A percentile compares a stretch with the other conserved stretches of the same genome.
Evolutionary conservation across 1,140 invertebrate genomes (phyloP).

Genomic region (Mya arenaria): DNA sequence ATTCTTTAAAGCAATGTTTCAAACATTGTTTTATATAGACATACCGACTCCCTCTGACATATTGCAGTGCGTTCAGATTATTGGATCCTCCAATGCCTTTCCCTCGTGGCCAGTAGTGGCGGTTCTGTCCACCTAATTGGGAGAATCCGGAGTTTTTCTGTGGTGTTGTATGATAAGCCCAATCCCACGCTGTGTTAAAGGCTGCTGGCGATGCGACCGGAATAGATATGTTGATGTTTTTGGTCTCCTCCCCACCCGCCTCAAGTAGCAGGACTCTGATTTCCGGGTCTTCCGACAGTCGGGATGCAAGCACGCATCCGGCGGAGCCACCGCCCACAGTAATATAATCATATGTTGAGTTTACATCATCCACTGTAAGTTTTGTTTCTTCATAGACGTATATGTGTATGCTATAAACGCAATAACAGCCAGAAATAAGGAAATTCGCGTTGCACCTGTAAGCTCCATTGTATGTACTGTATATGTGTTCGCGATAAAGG

Average conservation of each 20-base stretch:
- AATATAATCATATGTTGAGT: conserved; percentile 37
- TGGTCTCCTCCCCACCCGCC: conserved; percentile 94
- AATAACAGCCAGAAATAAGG: too few species aligned
- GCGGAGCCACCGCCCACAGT: conserved; percentile 95
- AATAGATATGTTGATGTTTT: conserved; percentile 87
- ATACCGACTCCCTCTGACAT: conserved; percentile 90
- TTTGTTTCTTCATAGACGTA: too few species aligned
- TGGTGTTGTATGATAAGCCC: conserved; percentile 95
- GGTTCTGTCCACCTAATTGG: conserved; percentile 88
- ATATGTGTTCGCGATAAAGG: too few species aligned
- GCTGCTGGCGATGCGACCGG: conserved; percentile 50
- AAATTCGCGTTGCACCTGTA: too few species aligned
- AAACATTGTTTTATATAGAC: too few species aligned
- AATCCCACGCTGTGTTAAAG: conserved; percentile 85
- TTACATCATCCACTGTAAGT: not conserved
- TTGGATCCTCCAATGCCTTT: conserved; percentile 88
- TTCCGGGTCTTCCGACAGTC: conserved; percentile 88
- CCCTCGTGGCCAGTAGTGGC: conserved; percentile 82
- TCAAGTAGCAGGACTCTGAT: conserved; percentile 92
- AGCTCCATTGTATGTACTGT: too few species aligned
- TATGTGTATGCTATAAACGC: too few species aligned
- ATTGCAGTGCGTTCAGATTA: conserved; percentile 97
- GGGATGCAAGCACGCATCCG: conserved; percentile 94
- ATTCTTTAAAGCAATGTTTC: too few species aligned
- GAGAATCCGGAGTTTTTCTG: conserved; percentile 84